Conservation (phyloP, 2,113 vertebrate species). For the Lathamus discolor region DNA sequence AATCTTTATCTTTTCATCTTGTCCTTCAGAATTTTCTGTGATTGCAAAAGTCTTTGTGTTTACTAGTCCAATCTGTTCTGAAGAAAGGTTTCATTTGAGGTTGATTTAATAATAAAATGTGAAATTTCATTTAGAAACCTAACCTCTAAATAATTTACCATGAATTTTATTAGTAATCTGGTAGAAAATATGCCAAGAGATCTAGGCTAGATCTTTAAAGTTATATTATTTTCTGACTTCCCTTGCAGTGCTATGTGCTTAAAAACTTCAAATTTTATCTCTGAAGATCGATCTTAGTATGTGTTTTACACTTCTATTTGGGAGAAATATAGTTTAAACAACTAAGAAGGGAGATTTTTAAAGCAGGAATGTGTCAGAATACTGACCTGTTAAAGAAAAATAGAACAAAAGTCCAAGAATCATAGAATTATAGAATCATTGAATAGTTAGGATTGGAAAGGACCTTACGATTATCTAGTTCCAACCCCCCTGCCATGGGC, state of each 20-base stretch:
- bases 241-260: not conserved
- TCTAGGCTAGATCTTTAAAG: not conserved
- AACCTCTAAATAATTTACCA: not conserved
- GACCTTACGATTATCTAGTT: too few relatives aligned
- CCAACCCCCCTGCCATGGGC: too few relatives aligned
- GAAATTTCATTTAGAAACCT: not conserved
- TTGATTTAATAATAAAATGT: not conserved
- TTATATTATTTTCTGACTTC: not conserved
- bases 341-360: not conserved
- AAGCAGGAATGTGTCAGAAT: not conserved
- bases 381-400: not conserved
- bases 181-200: not conserved
- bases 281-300: not conserved
- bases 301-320: not conserved
- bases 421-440: too few relatives aligned
- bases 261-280: not conserved
- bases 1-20: conserved; percentile 10
- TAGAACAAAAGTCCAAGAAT: not conserved
- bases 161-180: not conserved
- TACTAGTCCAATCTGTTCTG: not conserved
- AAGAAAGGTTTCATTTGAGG: not conserved
- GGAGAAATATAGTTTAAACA: not conserved
- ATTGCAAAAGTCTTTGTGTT: not conserved
- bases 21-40: not conserved
- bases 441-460: too few relatives aligned